Percentiles rank a stretch among this genome's conserved stretches.
These are phyloP conservation scores for Cepphus grylle DNA, from an alignment of 2,113 vertebrate genomes.

Conservation along the genomic window DNA sequence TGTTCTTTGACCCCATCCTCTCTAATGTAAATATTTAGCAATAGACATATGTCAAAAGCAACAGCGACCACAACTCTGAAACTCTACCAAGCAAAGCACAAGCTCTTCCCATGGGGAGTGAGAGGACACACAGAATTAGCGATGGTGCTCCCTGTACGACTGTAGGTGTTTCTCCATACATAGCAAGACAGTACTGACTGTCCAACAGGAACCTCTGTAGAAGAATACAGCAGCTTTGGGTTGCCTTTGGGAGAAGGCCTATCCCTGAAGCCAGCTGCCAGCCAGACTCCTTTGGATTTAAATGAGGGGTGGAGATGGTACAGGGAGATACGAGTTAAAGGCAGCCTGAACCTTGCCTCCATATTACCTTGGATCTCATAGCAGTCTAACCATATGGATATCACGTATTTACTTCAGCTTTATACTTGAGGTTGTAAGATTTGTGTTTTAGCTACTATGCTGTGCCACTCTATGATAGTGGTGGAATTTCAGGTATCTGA, in stretches of 20 bases:
- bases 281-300: neutral
- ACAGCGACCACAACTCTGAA: neutral
- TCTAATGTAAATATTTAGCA: constrained; percentile 37
- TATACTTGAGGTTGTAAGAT: neutral
- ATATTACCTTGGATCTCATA: neutral
- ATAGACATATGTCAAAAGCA: constrained; percentile 22
- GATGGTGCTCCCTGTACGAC: neutral
- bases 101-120: neutral
- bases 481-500: neutral
- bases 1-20: neutral
- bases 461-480: neutral
- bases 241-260: neutral
- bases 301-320: neutral
- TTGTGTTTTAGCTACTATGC: neutral
- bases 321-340: neutral
- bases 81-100: constrained; percentile 6
- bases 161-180: neutral
- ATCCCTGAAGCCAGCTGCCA: neutral
- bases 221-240: neutral
- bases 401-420: neutral
- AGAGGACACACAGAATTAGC: neutral
- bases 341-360: neutral
- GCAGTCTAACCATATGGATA: neutral
- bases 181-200: neutral
- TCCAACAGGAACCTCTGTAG: neutral